Evolutionary conservation across 2,797 vertebrate species (phyloP).

Genomic region (Eulemur mongoz): DNA sequence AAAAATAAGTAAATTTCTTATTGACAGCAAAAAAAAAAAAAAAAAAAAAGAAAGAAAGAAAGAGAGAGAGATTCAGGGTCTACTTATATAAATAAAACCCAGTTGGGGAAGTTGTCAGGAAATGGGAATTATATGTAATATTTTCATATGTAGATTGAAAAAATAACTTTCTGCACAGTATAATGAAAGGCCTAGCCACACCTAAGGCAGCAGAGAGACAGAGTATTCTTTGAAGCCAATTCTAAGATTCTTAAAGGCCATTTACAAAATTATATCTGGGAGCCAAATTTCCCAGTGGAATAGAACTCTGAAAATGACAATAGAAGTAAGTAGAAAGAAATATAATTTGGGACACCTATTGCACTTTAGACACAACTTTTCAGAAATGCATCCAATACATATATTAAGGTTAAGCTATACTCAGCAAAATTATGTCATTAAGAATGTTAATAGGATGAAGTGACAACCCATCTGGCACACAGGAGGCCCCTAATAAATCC

Average conservation of each 20-base stretch:
- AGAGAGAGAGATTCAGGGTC: not conserved
- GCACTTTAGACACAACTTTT: conserved; percentile 10
- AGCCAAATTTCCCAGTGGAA: not conserved
- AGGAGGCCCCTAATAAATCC: not conserved
- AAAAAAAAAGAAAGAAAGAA: no score
- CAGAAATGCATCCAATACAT: not conserved
- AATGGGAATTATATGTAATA: not conserved
- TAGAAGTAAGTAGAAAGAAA: not conserved
- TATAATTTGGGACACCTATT: not conserved
- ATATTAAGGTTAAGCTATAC: not conserved
- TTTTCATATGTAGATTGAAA: not conserved
- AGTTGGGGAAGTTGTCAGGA: not conserved
- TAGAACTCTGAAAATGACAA: not conserved
- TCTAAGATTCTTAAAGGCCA: not conserved
- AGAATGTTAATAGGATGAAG: not conserved
- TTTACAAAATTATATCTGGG: not conserved
- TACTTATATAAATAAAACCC: not conserved
- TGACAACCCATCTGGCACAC: not conserved
- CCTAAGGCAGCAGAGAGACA: not conserved
- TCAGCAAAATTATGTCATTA: not conserved
- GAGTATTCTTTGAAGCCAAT: not conserved
- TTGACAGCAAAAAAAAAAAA: not conserved
- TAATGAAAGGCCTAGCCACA: not conserved
- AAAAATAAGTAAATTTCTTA: not conserved
- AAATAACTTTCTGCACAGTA: not conserved